phyloP scores from a whole-genome alignment of 2,888 invertebrate species.

The Mesorhabditis sp. region DNA sequence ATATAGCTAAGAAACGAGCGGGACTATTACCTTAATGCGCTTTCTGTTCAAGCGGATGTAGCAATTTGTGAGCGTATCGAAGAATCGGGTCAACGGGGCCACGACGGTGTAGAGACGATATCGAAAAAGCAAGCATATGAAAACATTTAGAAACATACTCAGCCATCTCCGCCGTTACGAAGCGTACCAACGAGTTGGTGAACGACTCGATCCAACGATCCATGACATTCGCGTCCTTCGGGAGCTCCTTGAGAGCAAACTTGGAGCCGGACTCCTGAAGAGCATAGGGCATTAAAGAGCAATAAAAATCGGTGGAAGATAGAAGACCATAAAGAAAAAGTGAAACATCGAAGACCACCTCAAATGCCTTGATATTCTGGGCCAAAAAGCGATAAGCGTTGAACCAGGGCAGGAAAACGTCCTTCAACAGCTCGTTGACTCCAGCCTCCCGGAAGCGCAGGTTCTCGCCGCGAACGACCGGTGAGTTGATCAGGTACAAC shows the following conservation, averaged over 20 bases:
- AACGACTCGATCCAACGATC: conserved; percentile 95
- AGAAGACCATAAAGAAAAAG: neutral
- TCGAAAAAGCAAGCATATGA: conserved; percentile 54
- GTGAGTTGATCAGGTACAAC: conserved; percentile 94
- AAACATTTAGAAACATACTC: conserved; percentile 25
- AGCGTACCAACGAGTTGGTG: conserved; percentile 84
- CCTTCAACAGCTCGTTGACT: conserved; percentile 89
- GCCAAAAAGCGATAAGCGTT: conserved; percentile 77
- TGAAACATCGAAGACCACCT: conserved; percentile 62
- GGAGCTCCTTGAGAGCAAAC: conserved; percentile 25
- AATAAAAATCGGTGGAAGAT: neutral
- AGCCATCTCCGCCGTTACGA: conserved; percentile 83
- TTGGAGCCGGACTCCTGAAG: conserved; percentile 32
- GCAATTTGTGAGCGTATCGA: conserved; percentile 97
- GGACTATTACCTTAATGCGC: conserved; percentile 72
- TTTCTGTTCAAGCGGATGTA: conserved; percentile 94
- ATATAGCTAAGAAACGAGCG: conserved; percentile 15
- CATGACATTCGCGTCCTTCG: conserved; percentile 73
- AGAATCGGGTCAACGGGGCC: conserved; percentile 86
- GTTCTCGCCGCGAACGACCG: conserved; percentile 93
- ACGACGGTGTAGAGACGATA: conserved; percentile 93
- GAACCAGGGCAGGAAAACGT: conserved; percentile 92
- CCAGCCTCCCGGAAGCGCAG: conserved; percentile 94
- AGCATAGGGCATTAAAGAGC: neutral
- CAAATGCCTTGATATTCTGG: conserved; percentile 82